Base-by-base conservation (phyloP, 1,140 invertebrate genomes). In the Paralvinella palmiformis region DNA sequence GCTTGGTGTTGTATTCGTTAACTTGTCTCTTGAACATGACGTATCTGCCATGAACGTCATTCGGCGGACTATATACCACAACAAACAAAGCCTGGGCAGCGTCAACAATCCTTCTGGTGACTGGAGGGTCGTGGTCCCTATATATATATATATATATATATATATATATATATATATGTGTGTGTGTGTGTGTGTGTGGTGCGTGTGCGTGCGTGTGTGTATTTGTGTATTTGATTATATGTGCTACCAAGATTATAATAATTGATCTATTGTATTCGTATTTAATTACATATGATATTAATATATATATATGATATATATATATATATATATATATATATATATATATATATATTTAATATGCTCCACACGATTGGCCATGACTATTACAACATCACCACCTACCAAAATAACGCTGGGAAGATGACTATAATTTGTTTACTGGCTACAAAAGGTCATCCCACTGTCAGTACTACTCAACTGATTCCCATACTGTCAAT, bases 61-160 rank as follows among this genome's bases (percentile, higher is more conserved):
- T 85, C 0, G 92, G 91, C 41, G 90, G 89, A 5, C 89, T 91
- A 0, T 89, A 87, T 1, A 89, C 89, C 15, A 95, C 87, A 0
- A 96, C 90, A 62, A 96, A 83, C 5, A 96, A 78, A 3, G 91
- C 93, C 68, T 86, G 85, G 0, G 89, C 88, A 5, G 76, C 79
- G 52, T 77, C 68, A 32, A 71, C 69, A 20, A 75, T 75, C 22
- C n/a, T n/a, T n/a, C n/a, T n/a, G n/a, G n/a, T n/a, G 45, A n/a
- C 15, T 48, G 45, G 27, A 24, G 27, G 4, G 0, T 48, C 45
- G 45, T 17, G 45, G 20, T n/a, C n/a, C n/a, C n/a, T n/a, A 24
- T 24, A 48, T 17, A 15, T 24, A 15, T 17, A 24, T 24, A 48
- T 17, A 15, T 24, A 48, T 48, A 24, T 17, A 17, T 48, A 48